Conservation (phyloP, 2,797 vertebrate species). For the Amblyraja radiata region DNA sequence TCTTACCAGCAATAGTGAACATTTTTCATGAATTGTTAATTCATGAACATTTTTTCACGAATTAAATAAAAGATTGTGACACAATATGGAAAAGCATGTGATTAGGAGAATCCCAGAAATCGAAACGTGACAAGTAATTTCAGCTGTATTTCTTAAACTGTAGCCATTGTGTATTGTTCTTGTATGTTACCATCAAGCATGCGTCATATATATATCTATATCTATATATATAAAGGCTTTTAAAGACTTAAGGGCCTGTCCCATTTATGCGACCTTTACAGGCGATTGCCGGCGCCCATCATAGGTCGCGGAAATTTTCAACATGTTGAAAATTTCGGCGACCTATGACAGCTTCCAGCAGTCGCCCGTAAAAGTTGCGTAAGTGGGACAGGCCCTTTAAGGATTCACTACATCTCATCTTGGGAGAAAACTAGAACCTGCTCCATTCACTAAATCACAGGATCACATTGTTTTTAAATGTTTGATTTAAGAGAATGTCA, state of each 20-base stretch:
- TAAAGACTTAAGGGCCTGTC: background rate
- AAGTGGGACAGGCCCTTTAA: too few species aligned
- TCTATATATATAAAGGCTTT: background rate
- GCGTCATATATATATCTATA: background rate
- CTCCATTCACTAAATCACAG: background rate
- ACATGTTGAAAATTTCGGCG: too few species aligned
- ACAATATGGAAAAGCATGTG: background rate
- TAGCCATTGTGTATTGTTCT: background rate
- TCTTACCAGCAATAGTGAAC: too few species aligned
- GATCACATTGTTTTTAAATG: background rate
- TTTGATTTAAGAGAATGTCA: background rate
- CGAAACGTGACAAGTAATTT: background rate
- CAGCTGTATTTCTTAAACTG: background rate
- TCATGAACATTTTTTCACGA: too few species aligned
- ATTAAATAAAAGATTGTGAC: background rate
- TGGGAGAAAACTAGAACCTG: background rate
- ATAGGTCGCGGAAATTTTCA: too few species aligned
- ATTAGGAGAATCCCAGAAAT: background rate
- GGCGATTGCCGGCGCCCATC: too few species aligned
- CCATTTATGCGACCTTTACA: too few species aligned
- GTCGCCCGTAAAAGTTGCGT: too few species aligned
- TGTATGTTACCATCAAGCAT: background rate
- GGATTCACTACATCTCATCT: background rate
- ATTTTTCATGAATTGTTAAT: too few species aligned
- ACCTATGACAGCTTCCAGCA: too few species aligned